phyloP scores from a whole-genome alignment of 2,113 vertebrate species.

The Turdus rufiventris region DNA sequence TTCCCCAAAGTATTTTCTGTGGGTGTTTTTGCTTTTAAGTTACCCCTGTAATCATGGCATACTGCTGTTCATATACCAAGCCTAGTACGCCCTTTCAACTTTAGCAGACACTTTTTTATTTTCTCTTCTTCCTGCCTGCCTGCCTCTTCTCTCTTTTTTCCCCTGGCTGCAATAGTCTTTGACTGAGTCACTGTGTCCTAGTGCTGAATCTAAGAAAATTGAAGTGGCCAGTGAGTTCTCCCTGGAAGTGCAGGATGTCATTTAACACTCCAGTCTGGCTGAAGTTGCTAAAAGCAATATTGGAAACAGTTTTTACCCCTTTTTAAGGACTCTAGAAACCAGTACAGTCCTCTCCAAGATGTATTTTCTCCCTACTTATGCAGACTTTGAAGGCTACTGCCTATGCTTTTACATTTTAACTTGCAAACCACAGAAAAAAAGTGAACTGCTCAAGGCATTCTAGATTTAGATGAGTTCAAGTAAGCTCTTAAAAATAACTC shows the following conservation, averaged over 20 bases:
- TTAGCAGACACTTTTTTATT: background rate
- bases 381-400: background rate
- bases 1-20: background rate
- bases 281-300: background rate
- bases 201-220: background rate
- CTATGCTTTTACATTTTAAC: background rate
- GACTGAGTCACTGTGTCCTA: background rate
- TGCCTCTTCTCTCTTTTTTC: background rate
- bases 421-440: background rate
- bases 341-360: background rate
- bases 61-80: background rate
- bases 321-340: background rate
- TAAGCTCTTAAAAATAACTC: background rate
- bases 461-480: conserved; percentile 9
- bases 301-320: background rate
- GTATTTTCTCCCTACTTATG: background rate
- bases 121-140: no score
- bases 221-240: background rate
- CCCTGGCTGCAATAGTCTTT: background rate
- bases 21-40: background rate
- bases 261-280: background rate
- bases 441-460: background rate
- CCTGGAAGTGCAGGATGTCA: background rate
- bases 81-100: background rate
- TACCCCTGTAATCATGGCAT: background rate